Evolutionary conservation across 2,113 vertebrate genomes (phyloP), one percentile per base, ranked within the genome.

Genomic region (Oreotrochilus melanogaster): DNA sequence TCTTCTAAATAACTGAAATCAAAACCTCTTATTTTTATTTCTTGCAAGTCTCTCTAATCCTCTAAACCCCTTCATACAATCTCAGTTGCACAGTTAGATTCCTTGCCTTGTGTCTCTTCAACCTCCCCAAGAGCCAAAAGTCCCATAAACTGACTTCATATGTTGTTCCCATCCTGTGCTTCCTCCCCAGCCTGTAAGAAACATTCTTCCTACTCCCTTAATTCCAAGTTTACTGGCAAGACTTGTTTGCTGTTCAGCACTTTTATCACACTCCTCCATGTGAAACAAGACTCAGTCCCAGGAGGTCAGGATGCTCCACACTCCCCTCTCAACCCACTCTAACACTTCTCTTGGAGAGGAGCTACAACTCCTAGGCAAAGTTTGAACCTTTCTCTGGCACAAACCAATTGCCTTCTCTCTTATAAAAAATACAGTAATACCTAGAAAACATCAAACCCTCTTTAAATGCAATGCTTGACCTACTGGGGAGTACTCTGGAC

Each of bases 191-290:
- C 39, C 39, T 7, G 62, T 2, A 5, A 31, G 35, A 86, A 28
- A 69, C 54, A 58, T 73, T 79, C 45, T 85, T 96, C 66, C 81
- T 73, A 45, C 7, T 88, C 33, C 33, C 27, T 91, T 48, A 69
- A 84, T 93, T 93, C 39, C 87, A 82, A 97, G 50, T 28, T 85
- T 62, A 42, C 39, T 78, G 43, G 75, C 37, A 95, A 71, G 18
- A n/a, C 21, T 65, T 50, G 17, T 28, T 28, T 81, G 66, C 42
- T 79, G 61, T 58, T 76, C 50, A 87, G 33, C 23, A 3, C 45
- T 74, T 19, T 18, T 48, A 56, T 17, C 25, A 25, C 31, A 43
- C 48, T 86, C 84, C 45, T 76, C 67, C 35, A 5, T 14, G 23
- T 30, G 25, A 75, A 79, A 45, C 30, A 89, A 74, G 45, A 67